Evolutionary conservation across 2,797 vertebrate species (phyloP).

Genomic region (Thamnophis elegans): DNA sequence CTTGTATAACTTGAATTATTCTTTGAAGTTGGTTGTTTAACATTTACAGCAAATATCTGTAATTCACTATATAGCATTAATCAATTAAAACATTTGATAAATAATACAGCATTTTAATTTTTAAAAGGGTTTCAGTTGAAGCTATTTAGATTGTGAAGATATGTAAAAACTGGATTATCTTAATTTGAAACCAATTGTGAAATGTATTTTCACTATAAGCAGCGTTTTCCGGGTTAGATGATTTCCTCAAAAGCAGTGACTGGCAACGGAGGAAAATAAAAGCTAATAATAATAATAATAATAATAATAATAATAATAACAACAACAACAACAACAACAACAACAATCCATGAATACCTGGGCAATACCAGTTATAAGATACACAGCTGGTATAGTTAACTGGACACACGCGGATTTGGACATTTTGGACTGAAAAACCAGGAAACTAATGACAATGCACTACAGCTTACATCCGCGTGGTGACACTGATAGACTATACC

Average conservation of each 20-base stretch:
- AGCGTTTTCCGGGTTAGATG: background rate
- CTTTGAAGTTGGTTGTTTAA: background rate
- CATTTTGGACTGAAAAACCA: too few relatives aligned
- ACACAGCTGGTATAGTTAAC: too few relatives aligned
- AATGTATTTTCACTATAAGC: background rate
- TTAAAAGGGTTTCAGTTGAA: background rate
- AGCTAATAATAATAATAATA: too few relatives aligned
- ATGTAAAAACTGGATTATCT: background rate
- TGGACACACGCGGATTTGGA: too few relatives aligned
- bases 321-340: too few relatives aligned
- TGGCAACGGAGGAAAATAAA: background rate
- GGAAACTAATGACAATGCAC: too few relatives aligned
- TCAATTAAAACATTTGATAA: background rate
- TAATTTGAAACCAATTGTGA: background rate
- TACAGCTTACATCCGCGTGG: too few relatives aligned
- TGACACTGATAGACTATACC: too few relatives aligned
- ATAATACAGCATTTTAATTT: background rate
- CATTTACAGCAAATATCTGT: background rate
- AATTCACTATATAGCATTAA: background rate
- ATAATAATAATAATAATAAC: too few relatives aligned
- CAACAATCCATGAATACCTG: too few relatives aligned
- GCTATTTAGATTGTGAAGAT: background rate
- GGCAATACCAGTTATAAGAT: too few relatives aligned
- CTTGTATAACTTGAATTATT: background rate
- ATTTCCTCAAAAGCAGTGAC: background rate